Evolutionary conservation across 2,888 invertebrate species (phyloP).

Genomic region (Gibbula magus): DNA sequence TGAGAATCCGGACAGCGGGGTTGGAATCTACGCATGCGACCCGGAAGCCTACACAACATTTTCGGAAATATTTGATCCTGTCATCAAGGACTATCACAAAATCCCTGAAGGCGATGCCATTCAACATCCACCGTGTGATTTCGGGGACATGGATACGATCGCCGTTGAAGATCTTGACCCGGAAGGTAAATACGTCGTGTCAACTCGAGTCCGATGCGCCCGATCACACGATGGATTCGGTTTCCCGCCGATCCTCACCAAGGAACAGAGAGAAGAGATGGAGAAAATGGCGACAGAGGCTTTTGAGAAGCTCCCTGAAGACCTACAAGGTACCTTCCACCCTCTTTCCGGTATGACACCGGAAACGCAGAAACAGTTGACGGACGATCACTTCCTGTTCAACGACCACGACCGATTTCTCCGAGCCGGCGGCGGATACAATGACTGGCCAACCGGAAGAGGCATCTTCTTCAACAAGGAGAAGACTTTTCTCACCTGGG

Average conservation of each 20-base stretch:
- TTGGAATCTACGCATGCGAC: constrained; percentile 65
- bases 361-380: constrained; percentile 48
- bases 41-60: constrained; percentile 64
- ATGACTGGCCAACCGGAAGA: constrained; percentile 90
- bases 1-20: constrained; percentile 92
- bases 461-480: constrained; percentile 90
- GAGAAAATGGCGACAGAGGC: constrained; percentile 30
- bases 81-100: constrained; percentile 76
- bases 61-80: constrained; percentile 58
- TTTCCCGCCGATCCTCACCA: constrained; percentile 85
- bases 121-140: constrained; percentile 82
- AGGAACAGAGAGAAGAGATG: constrained; percentile 58
- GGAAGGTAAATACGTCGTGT: constrained; percentile 83
- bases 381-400: constrained; percentile 58
- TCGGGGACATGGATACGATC: constrained; percentile 90
- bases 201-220: constrained; percentile 71
- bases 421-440: constrained; percentile 79
- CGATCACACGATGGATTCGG: constrained; percentile 66
- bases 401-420: constrained; percentile 49
- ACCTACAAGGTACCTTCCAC: constrained; percentile 43
- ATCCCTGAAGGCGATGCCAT: constrained; percentile 43
- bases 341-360: constrained; percentile 47
- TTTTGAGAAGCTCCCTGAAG: constrained; percentile 29
- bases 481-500: constrained; percentile 89
- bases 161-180: constrained; percentile 87